Evolutionary conservation across 2,888 invertebrate species (phyloP).

Genomic region (Leucoptera coffeella): DNA sequence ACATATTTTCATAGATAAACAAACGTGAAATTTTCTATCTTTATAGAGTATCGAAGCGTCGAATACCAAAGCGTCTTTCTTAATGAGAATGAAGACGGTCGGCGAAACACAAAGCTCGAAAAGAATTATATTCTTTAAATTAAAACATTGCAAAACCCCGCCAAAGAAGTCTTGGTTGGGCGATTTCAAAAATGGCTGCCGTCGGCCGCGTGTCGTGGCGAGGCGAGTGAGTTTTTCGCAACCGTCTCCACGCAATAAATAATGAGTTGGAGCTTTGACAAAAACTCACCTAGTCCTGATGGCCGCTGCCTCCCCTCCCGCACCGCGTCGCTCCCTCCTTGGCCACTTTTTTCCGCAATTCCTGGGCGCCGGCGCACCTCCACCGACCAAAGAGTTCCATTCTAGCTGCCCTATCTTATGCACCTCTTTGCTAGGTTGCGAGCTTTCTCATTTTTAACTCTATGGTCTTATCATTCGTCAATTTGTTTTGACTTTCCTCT

Average conservation of each 20-base stretch:
- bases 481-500: too few relatives aligned
- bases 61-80: too few relatives aligned
- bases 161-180: conserved; percentile 31
- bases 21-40: too few relatives aligned
- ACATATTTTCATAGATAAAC: too few relatives aligned
- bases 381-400: too few relatives aligned
- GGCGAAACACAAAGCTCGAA: conserved; percentile 26
- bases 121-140: conserved; percentile 23
- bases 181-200: conserved; percentile 46
- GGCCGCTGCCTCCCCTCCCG: conserved; percentile 41
- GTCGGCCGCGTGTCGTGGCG: conserved; percentile 27
- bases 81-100: conserved; percentile 36
- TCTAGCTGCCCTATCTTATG: too few relatives aligned
- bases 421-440: conserved; percentile 57
- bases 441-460: too few relatives aligned
- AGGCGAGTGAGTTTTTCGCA: conserved; percentile 45
- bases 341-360: conserved; percentile 39
- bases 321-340: conserved; percentile 13
- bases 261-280: conserved; percentile 50
- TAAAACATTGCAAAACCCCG: conserved; percentile 44
- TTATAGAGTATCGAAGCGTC: too few relatives aligned
- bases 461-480: too few relatives aligned
- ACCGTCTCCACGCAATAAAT: conserved; percentile 52
- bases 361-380: conserved; percentile 39
- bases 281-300: conserved; percentile 52